Evolutionary conservation across 2,113 vertebrate genomes (phyloP).

Genomic region (Ptilorrhoa leucosticta): DNA sequence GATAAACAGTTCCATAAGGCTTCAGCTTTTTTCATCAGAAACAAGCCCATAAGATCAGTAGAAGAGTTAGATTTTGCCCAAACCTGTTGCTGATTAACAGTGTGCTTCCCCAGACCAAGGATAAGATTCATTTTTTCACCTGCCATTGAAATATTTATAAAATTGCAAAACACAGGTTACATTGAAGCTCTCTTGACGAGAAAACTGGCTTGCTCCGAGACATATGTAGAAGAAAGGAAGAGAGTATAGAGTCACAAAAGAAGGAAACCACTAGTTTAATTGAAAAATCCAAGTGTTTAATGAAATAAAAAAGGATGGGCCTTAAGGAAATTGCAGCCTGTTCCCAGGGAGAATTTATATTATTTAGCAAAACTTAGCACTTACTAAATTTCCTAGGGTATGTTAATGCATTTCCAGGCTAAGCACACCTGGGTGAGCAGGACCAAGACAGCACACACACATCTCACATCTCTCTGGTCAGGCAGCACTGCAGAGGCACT

Average conservation of each 20-base stretch:
- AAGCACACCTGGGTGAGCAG: background rate
- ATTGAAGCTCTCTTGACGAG: background rate
- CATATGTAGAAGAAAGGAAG: background rate
- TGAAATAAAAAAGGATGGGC: background rate
- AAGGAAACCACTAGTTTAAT: conserved; percentile 2
- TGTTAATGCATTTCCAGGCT: background rate
- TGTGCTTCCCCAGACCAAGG: background rate
- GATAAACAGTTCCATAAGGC: background rate
- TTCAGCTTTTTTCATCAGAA: background rate
- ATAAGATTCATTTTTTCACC: background rate
- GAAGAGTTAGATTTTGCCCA: background rate
- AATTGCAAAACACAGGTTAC: background rate
- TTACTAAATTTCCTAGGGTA: background rate
- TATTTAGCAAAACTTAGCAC: background rate
- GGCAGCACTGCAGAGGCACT: background rate
- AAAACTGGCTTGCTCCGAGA: background rate
- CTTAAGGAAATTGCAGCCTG: background rate
- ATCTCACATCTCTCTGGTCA: background rate
- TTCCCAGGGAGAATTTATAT: background rate
- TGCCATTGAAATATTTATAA: background rate
- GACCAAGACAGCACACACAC: background rate
- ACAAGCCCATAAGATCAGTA: background rate
- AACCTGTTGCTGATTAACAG: background rate
- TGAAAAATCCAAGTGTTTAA: background rate
- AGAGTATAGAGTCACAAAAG: background rate